Percentiles rank a stretch among this genome's conserved stretches.
Conservation (phyloP, 64 coral and sea anemone species). For the Astreopora myriophthalma region DNA sequence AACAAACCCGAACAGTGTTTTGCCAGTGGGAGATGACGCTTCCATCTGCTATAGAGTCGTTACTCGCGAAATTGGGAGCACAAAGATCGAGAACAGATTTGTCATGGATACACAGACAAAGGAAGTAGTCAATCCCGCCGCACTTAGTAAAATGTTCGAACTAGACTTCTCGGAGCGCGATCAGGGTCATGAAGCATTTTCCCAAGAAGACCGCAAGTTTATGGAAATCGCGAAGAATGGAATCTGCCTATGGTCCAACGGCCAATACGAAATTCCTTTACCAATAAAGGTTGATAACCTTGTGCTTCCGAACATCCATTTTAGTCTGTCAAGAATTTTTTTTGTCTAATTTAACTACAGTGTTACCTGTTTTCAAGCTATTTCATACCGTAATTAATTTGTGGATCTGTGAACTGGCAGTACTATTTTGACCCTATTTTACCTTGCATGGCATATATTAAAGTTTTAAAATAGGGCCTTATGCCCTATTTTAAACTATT, state of each 20-base stretch:
- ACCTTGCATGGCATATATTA: no score
- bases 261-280: constrained; percentile 37
- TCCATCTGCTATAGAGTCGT: constrained; percentile 20
- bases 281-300: neutral
- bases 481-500: no score
- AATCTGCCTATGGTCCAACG: neutral
- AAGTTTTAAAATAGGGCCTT: no score
- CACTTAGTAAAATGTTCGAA: neutral
- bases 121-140: constrained; percentile 14
- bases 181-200: neutral
- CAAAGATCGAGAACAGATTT: neutral
- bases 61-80: neutral
- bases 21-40: neutral
- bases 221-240: constrained; percentile 6
- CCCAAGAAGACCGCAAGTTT: constrained; percentile 11
- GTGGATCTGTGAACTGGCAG: no score
- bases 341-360: no score
- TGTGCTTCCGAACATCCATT: constrained; percentile 21
- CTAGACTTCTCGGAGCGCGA: neutral
- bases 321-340: no score
- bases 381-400: no score
- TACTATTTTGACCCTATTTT: no score
- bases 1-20: no score
- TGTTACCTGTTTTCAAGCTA: no score
- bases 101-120: neutral